Evolutionary conservation across 2,888 invertebrate genomes (phyloP), one percentile per base, ranked within the genome.

Genomic region (Dioctria rufipes): DNA sequence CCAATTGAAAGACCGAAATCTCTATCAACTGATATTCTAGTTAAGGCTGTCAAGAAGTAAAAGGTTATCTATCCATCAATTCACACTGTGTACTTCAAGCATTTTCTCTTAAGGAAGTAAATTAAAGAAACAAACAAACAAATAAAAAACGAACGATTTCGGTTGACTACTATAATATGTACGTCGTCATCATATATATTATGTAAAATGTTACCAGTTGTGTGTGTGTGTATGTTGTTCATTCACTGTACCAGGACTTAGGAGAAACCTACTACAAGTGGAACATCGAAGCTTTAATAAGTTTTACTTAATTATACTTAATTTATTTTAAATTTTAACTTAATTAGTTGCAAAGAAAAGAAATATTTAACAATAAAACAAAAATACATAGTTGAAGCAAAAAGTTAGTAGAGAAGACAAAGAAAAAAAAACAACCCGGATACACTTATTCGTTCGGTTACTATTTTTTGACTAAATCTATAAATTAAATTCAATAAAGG

Each of bases 1-100:
- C 95, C 96, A 67, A 92, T 96, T 84, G 96, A 96, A 90, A 93
- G 92, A 91, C 96, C 91, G 83, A 96, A 97, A 89, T 96, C 96
- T 49, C 91, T 95, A 89, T 93, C 94, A 82, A 95, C 92, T 80
- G 92, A 92, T 58, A 85, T 90, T 82, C 91, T 92, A 90, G 86
- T 88, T 83, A 86, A 88, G 83, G 84, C 86, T 85, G 86, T 87
- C 81, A 84, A 87, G 84, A 89, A 89, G 86, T 89, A 89, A 25
- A 25, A 87, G 84, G 37, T 43, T 13, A 39, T 9, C 65, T 13
- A 42, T 58, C 4, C 54, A 46, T 46, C 49, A n/a, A 8, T 25
- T 25, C 25, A 25, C 25, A 25, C 25, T 25, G 25, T 25, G 25
- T 65, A 40, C 54, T 67, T 66, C 66, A 58, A 51, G 66, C 66